Evolutionary conservation across 2,797 vertebrate genomes (phyloP), one percentile per base, ranked within the genome.

Genomic region (Gymnoscopelus braueri): DNA sequence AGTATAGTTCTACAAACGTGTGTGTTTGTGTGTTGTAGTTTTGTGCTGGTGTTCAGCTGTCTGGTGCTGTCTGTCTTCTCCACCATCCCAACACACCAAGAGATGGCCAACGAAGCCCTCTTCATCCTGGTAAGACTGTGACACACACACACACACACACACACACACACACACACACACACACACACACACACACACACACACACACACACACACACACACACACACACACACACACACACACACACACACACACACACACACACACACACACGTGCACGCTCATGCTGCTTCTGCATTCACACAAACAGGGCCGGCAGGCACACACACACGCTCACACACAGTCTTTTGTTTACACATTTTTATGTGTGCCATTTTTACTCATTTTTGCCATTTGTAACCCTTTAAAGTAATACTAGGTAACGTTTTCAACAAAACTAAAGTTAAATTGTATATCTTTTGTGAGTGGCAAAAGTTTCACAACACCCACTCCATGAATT

Each of bases 61-160:
- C 92, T 99, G 93, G 97, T 99, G 90, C 93, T 99, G 79, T 99
- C 98, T 0, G 98, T 99, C 78, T 97, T 99, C 92, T 98, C 98
- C 88, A 99, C 98, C 91, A 99, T 99, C 89, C 97, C 95, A 24
- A 96, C 96, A 52, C 94, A 98, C 90, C 96, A 98, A 82, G 94
- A 95, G 83, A 6, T 95, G 63, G 95, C 98, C 93, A 99, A 98
- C 81, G 83, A 98, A 88, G 95, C 93, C 86, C 97, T 99, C 85
- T 98, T 99, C 89, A 98, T 99, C 89, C 93, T 99, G 95, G 98
- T 99, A 90, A 96, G 94, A 48, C 67, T 19, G 19, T 19, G 19
- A 19, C 60, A 11, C 14, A 2, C 26, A 12, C 57, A 23, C 5
- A 44, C 5, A 6, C 47, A 11, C 26, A 3, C 47, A 57, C 47